Evolutionary conservation across 2,797 vertebrate species (phyloP), one percentile per base, ranked within the genome.

Genomic region (Bovichtus variegatus): DNA sequence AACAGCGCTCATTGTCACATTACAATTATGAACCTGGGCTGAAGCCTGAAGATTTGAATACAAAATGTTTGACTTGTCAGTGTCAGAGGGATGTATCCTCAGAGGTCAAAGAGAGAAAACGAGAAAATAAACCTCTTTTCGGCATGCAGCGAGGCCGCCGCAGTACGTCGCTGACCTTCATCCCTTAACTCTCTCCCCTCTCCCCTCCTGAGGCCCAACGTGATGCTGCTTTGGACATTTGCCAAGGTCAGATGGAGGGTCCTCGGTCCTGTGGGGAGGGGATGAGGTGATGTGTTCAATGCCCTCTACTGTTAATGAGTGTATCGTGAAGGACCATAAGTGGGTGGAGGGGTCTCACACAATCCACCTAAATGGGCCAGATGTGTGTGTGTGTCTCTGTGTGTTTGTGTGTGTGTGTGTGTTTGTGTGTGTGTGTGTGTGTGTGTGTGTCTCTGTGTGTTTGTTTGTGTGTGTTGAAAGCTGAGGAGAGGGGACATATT

Each of bases 181-280:
- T 80, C 78, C 23, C n/a, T 16, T 67, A 75, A 82, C 80, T 73
- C 27, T 18, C 81, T 71, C 74, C 66, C 63, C 50, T 31, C 78
- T 82, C 74, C 65, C 82, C 83, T 89, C 82, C 81, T 54, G 80
- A 75, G 84, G 70, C 68, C 25, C 3, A 67, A 83, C 43, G 73
- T 55, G 82, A 83, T 75, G 85, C 79, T 58, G 65, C 78, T 55
- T 88, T 89, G 87, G 89, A 90, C 44, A 1, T 55, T 69, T 72
- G 88, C 90, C 91, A 90, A 91, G 89, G 91, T 93, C 82, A 84
- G 81, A 46, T 74, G 64, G 60, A 85, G 59, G 57, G 62, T n/a
- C 50, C 53, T 43, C 1, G 12, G 63, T 86, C 71, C 87, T 79
- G 87, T 58, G 16, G 90, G 86, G 90, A 82, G 68, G 80, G 58